phyloP scores from a whole-genome alignment of 2,797 vertebrate genomes.

The Clamator glandarius region DNA sequence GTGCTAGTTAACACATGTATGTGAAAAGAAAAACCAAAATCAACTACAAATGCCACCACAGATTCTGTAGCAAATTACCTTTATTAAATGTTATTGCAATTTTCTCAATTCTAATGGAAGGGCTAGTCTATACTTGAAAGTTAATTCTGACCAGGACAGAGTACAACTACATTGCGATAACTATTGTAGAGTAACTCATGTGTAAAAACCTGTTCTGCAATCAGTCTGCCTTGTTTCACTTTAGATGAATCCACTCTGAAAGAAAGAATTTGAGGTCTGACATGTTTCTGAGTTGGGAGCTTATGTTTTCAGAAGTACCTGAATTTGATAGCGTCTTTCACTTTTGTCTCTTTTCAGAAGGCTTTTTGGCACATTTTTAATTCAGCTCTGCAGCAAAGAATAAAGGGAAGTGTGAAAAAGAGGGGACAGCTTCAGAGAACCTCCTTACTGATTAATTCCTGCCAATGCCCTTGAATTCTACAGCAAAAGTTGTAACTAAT shows the following conservation, averaged over 20 bases:
- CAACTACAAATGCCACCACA: background rate
- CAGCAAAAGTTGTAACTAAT: background rate
- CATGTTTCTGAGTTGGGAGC: background rate
- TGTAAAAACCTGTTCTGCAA: conserved; percentile 22
- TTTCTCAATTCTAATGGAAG: background rate
- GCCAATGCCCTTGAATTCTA: background rate
- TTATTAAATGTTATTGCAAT: background rate
- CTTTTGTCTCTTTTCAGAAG: background rate
- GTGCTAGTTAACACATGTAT: background rate
- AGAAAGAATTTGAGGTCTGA: background rate
- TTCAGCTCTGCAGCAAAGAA: background rate
- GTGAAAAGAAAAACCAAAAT: background rate
- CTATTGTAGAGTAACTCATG: background rate
- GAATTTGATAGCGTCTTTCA: background rate
- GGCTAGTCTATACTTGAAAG: background rate
- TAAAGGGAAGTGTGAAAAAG: background rate
- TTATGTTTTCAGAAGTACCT: background rate
- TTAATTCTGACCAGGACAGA: conserved; percentile 4
- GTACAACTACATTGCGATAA: background rate
- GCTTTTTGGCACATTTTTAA: background rate
- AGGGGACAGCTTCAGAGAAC: background rate
- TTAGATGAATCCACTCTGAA: background rate
- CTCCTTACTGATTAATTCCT: background rate
- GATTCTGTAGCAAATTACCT: background rate
- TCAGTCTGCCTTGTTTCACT: background rate